These are phyloP conservation scores for Pipistrellus kuhlii DNA, from an alignment of 2,797 vertebrate species.

Conservation along the genomic window DNA sequence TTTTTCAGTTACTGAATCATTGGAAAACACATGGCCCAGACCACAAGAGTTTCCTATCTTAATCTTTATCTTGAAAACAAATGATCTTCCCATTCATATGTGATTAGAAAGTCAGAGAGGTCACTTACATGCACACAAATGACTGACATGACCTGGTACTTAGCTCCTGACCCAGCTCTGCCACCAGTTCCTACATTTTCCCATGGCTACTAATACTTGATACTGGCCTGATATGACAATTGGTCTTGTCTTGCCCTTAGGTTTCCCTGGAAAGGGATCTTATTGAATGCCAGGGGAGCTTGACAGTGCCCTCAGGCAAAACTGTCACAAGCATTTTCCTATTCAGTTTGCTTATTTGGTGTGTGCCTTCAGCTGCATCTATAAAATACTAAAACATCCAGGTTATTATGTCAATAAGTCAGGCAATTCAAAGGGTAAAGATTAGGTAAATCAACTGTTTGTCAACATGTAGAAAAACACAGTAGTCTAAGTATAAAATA, in stretches of 20 bases:
- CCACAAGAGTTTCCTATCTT: neutral
- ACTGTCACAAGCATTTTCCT: constrained; percentile 60
- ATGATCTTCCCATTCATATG: neutral
- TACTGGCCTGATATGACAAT: constrained; percentile 56
- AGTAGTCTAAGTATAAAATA: constrained; percentile 55
- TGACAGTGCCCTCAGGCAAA: constrained; percentile 54
- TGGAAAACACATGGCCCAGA: neutral
- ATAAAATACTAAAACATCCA: constrained; percentile 58
- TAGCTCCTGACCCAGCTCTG: constrained; percentile 13
- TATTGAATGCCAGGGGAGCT: constrained; percentile 32
- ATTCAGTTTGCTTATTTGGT: constrained; percentile 53
- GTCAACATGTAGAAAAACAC: constrained; percentile 31
- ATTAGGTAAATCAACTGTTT: constrained; percentile 45
- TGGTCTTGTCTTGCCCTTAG: constrained; percentile 51
- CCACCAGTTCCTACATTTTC: constrained; percentile 7
- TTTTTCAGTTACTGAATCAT: constrained; percentile 46
- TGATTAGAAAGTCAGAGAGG: neutral
- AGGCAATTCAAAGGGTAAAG: neutral
- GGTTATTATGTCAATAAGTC: constrained; percentile 45
- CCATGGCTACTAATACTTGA: constrained; percentile 27
- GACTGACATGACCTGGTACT: neutral
- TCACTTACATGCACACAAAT: neutral
- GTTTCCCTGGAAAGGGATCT: constrained; percentile 51
- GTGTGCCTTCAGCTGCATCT: constrained; percentile 45
- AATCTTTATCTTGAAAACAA: constrained; percentile 53